Base-by-base conservation (phyloP, 1,140 invertebrate species). In the Pachyrhynchus sulphureomaculatus region DNA sequence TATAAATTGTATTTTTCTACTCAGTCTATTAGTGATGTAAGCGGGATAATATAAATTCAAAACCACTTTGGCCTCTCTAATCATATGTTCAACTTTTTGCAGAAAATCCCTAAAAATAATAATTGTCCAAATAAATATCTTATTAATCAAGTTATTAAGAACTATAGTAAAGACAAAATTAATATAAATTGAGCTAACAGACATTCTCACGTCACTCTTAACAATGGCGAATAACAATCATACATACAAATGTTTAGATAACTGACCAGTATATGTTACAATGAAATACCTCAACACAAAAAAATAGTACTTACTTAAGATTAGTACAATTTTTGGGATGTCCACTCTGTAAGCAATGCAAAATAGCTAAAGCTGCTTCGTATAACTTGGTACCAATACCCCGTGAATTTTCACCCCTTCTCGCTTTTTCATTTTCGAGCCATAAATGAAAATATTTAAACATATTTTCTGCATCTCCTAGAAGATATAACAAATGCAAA, bases 361-460 rank as follows among this genome's bases (percentile, higher is more conserved):
- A 58, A 34, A 70, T 67, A 23, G 67, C 67, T 48, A 69, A 62
- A 21, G 68, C 68, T 34, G 66, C 65, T 57, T 71, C 69, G 33
- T 67, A 69, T 13, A 71, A 42, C 53, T 65, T 67, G 4, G 59
- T 62, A 10, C 69, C 69, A 13, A 71, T 64, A 15, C 48, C 63
- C 20, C 67, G 20, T 0, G 65, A 64, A 49, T 67, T 68, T 10
- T 58, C 55, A 2, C 69, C 69, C 13, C 63, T 44, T 21, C 67
- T 51, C 10, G 61, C 63, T 58, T 68, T 71, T 49, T 71, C 67
- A 44, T 65, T 64, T 52, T 67, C 65, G 17, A 71, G 41, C 67
- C 67, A 71, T n/a, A 67, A 33, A 61, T 69, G 63, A 34, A 71
- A 71, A 66, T 69, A 71, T 39, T 67, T 69, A 32, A 69, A 67